Conservation (phyloP, 2,797 vertebrate genomes). For the Acipenser oxyrinchus region DNA sequence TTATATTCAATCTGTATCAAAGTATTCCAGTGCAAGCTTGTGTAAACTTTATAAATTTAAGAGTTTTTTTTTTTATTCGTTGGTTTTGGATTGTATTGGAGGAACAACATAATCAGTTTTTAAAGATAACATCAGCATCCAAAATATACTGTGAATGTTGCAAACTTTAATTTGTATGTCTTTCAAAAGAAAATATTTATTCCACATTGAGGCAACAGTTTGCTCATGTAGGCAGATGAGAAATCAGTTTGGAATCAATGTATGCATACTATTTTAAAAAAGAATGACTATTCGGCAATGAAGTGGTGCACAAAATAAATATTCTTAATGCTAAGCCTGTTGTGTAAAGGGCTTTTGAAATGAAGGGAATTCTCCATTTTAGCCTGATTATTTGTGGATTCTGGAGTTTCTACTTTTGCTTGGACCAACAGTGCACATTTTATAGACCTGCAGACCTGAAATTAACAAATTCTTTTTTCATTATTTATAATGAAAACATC, state of each 20-base stretch:
- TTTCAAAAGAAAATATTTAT: conserved; percentile 46
- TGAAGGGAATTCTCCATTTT: conserved; percentile 35
- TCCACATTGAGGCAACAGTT: conserved; percentile 46
- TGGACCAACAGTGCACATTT: conserved; percentile 3
- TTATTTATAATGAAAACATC: conserved; percentile 35
- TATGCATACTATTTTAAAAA: conserved; percentile 37
- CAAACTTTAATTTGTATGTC: conserved; percentile 49
- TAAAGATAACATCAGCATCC: conserved; percentile 37
- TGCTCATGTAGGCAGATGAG: conserved; percentile 34
- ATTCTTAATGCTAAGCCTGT: conserved; percentile 34
- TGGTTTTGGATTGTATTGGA: no score
- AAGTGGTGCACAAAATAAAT: conserved; percentile 45
- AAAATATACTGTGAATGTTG: conserved; percentile 32
- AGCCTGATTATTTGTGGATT: conserved; percentile 32
- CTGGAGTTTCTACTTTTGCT: conserved; percentile 28
- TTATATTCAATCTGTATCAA: no score
- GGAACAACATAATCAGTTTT: no score
- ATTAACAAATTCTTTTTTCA: conserved; percentile 39
- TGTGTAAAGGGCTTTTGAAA: conserved; percentile 13
- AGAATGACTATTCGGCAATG: conserved; percentile 26
- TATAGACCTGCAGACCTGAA: conserved; percentile 20
- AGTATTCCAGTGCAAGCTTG: background rate
- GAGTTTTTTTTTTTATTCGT: background rate
- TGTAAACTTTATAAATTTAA: no score
- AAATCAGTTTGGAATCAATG: conserved; percentile 35